These are phyloP conservation scores for Drosophila fuyamai DNA, from an alignment of 1,140 invertebrate genomes.

Conservation along the genomic window DNA sequence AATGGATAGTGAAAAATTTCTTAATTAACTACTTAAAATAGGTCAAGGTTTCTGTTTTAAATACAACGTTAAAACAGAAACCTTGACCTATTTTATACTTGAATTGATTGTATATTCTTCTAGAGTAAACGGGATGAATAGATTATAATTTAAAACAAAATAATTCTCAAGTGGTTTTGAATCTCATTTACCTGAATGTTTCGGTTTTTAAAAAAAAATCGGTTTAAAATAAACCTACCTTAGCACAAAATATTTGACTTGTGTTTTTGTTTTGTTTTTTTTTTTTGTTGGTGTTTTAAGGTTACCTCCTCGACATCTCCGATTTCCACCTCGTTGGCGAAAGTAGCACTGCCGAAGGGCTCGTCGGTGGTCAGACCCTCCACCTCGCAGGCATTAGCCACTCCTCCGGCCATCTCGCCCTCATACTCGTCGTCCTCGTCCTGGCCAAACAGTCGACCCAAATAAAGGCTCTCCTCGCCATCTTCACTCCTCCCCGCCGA, in stretches of 20 bases:
- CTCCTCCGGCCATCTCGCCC: conserved; percentile 17
- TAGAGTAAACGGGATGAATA: no score
- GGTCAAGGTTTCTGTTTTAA: no score
- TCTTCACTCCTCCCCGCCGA: conserved; percentile 40
- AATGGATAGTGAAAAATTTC: no score
- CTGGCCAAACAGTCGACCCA: conserved; percentile 43
- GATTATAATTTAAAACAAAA: no score
- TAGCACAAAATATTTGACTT: not conserved
- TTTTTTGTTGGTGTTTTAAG: conserved; percentile 2
- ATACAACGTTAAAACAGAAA: no score
- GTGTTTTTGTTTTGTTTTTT: not conserved
- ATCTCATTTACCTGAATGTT: not conserved
- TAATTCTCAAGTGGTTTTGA: no score
- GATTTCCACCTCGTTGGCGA: conserved; percentile 68
- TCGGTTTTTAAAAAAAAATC: not conserved
- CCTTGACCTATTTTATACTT: no score
- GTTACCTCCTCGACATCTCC: conserved; percentile 66
- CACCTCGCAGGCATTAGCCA: conserved; percentile 66
- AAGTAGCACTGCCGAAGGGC: conserved; percentile 35
- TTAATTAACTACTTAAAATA: no score
- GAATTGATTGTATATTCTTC: no score
- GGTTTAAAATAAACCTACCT: conserved; percentile 5
- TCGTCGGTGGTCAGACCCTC: conserved; percentile 65
- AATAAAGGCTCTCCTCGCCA: conserved; percentile 39
- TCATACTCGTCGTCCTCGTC: conserved; percentile 47